Percentiles rank a stretch among this genome's conserved stretches.
Conservation (phyloP, 2,113 vertebrate species). For the Thalassoma bifasciatum region DNA sequence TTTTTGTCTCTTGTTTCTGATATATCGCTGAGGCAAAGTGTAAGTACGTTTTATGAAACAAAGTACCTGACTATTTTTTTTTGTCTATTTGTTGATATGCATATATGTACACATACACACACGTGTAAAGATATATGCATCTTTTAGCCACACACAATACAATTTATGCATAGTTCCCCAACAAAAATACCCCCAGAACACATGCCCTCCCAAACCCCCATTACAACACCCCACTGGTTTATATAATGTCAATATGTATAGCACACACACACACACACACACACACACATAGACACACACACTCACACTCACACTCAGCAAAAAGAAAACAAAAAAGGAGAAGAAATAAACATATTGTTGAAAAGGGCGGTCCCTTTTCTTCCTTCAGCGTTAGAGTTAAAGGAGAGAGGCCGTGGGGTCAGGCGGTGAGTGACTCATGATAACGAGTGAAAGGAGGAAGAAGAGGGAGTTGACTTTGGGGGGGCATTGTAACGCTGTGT, state of each 20-base stretch:
- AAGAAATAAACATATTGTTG: conserved; percentile 73
- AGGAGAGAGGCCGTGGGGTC: conserved; percentile 57
- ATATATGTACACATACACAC: conserved; percentile 80
- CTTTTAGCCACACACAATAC: conserved; percentile 91
- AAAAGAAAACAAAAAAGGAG: conserved; percentile 80
- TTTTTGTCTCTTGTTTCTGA: conserved; percentile 86
- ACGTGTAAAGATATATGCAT: conserved; percentile 83
- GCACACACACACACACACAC: conserved; percentile 88
- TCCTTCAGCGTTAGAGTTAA: conserved; percentile 71
- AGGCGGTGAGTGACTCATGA: conserved; percentile 60
- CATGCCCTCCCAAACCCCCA: conserved; percentile 61
- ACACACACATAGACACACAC: conserved; percentile 88
- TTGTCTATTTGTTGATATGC: conserved; percentile 81
- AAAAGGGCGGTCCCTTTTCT: conserved; percentile 72
- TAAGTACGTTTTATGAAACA: conserved; percentile 98
- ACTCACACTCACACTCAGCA: conserved; percentile 90
- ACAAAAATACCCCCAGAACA: conserved; percentile 66
- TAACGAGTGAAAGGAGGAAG: conserved; percentile 59
- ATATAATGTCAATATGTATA: conserved; percentile 93
- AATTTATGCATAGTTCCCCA: conserved; percentile 97
- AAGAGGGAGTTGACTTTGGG: conserved; percentile 52
- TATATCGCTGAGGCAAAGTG: conserved; percentile 97
- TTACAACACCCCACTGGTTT: conserved; percentile 76
- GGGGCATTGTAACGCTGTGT: conserved; percentile 57
- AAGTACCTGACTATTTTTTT: conserved; percentile 97